These are phyloP conservation scores for Melanotaenia duboulayi DNA, from an alignment of 2,113 vertebrate genomes.

Conservation along the genomic window DNA sequence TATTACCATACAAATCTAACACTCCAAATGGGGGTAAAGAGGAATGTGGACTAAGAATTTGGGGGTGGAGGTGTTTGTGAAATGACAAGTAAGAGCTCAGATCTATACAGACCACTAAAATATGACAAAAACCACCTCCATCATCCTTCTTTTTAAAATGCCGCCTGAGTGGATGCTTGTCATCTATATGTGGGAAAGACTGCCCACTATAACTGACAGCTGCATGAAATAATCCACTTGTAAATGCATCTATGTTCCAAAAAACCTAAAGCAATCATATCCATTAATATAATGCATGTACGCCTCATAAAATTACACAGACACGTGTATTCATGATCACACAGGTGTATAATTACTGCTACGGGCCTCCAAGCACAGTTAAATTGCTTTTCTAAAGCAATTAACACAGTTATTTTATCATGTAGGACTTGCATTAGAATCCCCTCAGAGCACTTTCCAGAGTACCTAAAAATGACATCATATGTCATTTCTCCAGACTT, in stretches of 20 bases:
- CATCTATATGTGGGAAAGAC: slow-evolving; percentile 45
- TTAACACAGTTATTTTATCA: slow-evolving; percentile 63
- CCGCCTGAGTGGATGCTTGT: slow-evolving; percentile 51
- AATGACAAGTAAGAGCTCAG: slow-evolving; percentile 30
- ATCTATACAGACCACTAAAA: slow-evolving; percentile 38
- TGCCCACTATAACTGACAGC: slow-evolving; percentile 35
- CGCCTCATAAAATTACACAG: slow-evolving; percentile 36
- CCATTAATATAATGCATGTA: slow-evolving; percentile 70
- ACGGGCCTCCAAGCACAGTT: slow-evolving; percentile 70
- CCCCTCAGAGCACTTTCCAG: slow-evolving; percentile 11
- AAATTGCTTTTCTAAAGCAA: slow-evolving; percentile 71
- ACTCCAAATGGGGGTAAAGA: slow-evolving; percentile 67
- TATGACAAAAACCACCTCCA: slow-evolving; percentile 39
- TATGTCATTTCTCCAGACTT: slow-evolving; percentile 2
- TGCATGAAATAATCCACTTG: slow-evolving; percentile 29
- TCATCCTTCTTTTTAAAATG: slow-evolving; percentile 27
- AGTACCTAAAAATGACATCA: slow-evolving; percentile 12
- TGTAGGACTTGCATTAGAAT: slow-evolving; percentile 29
- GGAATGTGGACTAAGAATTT: slow-evolving; percentile 55
- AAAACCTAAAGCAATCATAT: slow-evolving; percentile 67
- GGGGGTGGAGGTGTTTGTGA: slow-evolving; percentile 33
- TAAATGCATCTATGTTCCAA: slow-evolving; percentile 43
- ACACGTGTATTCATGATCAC: slow-evolving; percentile 49
- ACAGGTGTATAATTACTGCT: slow-evolving; percentile 73
- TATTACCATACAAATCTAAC: slow-evolving; percentile 80